phyloP scores from a whole-genome alignment of 2,113 vertebrate species.

The Recurvirostra avosetta region DNA sequence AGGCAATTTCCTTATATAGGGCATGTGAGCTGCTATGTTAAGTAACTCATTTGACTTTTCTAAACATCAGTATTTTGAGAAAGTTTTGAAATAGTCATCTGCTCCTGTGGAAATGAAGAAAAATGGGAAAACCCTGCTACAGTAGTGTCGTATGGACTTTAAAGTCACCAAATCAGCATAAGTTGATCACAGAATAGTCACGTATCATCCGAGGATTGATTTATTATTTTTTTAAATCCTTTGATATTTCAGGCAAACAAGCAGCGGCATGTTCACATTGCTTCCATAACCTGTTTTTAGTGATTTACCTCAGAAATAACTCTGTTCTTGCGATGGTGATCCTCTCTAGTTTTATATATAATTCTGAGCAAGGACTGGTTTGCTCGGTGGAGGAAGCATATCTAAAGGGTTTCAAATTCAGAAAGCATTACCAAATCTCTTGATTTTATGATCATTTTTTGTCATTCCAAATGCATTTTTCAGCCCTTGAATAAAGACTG shows the following conservation, averaged over 20 bases:
- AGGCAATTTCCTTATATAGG: neutral
- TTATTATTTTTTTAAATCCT: neutral
- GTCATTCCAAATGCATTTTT: neutral
- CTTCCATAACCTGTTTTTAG: neutral
- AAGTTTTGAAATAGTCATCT: neutral
- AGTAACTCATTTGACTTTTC: neutral
- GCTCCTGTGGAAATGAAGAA: neutral
- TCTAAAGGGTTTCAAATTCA: neutral
- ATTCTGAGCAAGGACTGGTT: neutral
- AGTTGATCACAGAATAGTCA: neutral
- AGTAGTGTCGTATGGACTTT: neutral
- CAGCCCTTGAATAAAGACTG: neutral
- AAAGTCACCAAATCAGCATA: neutral
- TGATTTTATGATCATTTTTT: neutral
- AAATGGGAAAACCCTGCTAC: neutral
- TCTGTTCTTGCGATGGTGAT: neutral
- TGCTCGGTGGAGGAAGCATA: neutral
- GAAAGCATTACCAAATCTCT: neutral
- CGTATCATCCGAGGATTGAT: fast-evolving
- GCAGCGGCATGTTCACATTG: neutral
- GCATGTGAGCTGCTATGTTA: neutral
- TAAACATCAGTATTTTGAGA: neutral
- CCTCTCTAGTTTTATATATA: neutral
- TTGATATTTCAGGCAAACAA: neutral
- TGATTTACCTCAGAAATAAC: neutral